Evolutionary conservation across 2,888 invertebrate genomes (phyloP), one percentile per base, ranked within the genome.

Genomic region (Plagodis dolabraria): DNA sequence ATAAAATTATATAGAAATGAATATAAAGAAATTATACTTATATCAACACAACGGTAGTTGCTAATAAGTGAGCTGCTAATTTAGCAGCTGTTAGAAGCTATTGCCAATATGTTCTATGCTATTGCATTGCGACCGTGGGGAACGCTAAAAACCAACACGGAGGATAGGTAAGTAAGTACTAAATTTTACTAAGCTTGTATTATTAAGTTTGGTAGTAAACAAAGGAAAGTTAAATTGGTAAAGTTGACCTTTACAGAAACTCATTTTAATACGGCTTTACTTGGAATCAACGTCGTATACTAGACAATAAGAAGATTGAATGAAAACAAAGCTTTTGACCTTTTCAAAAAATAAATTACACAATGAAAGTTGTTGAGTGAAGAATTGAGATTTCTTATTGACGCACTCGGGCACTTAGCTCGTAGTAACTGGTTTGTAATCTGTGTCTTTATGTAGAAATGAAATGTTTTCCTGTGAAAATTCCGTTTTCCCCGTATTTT

Each of bases 401-500:
- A 49, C 55, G 55, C 45, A 47, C 52, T 22, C 10, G 40, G 10
- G 40, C 40, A 40, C 10, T 40, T 40, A 5, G 8, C 40, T 40
- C 40, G 10, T 36, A 1, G 5, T 10, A 40, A 40, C 10, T 40
- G 5, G 40, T 40, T 8, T 7, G 40, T 10, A 9, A 40, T 40
- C 43, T 43, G 12, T 43, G 22, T n/a, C n/a, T 46, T 34, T 56
- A 52, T 54, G 46, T 34, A 45, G 56, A 60, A 53, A n/a, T 45
- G 53, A 48, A 55, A 53, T 47, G 57, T 70, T 76, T 82, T 81
- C 79, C 1, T 75, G 75, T 74, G 78, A 79, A 79, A 74, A 75
- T 56, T 60, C 67, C 67, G 69, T 77, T 77, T 82, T 80, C 79
- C 67, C 58, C 70, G 74, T 75, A 79, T 75, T 68, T 63, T 65